Conservation (phyloP, 1,140 invertebrate species). For the Mizuhopecten yessoensis region DNA sequence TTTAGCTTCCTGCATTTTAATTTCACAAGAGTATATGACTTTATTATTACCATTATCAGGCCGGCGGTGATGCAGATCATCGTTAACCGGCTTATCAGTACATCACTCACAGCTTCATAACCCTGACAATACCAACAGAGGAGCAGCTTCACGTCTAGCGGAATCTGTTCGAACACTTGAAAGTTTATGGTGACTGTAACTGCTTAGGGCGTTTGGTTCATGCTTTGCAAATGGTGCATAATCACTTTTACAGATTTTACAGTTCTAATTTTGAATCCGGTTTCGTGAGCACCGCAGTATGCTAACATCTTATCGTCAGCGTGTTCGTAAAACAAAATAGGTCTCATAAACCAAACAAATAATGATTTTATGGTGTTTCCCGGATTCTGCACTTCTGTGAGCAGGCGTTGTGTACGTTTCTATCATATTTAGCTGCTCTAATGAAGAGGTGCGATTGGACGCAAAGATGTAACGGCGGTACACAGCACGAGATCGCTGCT, state of each 20-base stretch:
- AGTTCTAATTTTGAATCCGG: conserved; percentile 18
- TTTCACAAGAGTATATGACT: neutral
- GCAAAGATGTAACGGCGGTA: neutral
- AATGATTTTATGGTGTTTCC: neutral
- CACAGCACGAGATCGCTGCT: neutral
- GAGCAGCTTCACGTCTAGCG: neutral
- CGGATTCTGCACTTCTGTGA: conserved; percentile 18
- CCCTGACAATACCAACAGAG: neutral
- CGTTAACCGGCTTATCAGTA: neutral
- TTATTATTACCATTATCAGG: neutral
- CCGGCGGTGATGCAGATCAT: neutral
- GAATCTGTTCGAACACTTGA: conserved; percentile 31
- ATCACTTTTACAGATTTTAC: conserved; percentile 11
- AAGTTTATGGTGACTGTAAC: conserved; percentile 6
- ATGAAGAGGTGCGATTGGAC: conserved; percentile 24
- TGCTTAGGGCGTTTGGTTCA: neutral
- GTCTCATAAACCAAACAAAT: conserved; percentile 31
- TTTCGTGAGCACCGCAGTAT: neutral
- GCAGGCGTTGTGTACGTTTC: neutral
- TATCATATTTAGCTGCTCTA: conserved; percentile 31
- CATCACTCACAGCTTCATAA: neutral
- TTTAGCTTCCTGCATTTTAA: conserved; percentile 20
- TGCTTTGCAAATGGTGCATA: conserved; percentile 38
- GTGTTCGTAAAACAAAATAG: conserved; percentile 18
- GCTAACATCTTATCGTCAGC: neutral